A percentile compares a stretch with the other conserved stretches of the same genome.
phyloP scores from a whole-genome alignment of 2,888 invertebrate species.

The Adineta ricciae region DNA sequence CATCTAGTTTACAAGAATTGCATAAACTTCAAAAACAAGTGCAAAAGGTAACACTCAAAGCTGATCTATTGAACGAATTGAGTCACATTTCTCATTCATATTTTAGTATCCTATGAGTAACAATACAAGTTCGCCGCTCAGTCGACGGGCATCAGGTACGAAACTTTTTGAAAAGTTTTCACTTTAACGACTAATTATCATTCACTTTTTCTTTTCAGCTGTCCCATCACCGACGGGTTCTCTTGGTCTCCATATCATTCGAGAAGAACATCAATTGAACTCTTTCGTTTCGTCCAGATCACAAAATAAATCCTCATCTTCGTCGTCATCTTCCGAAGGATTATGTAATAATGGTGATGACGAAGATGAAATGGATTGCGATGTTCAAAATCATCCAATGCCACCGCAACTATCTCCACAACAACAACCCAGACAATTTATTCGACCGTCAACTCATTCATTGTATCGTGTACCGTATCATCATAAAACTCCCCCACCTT shows the following conservation, averaged over 20 bases:
- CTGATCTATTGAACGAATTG: no score
- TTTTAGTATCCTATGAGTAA: background rate
- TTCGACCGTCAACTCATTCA: background rate
- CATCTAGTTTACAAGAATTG: constrained; percentile 21
- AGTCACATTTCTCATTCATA: no score
- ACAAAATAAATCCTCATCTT: background rate
- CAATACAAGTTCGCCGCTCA: background rate
- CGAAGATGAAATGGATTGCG: background rate
- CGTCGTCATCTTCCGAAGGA: background rate
- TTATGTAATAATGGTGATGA: background rate
- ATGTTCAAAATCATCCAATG: background rate
- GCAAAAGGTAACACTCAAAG: no score
- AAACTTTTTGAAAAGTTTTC: background rate
- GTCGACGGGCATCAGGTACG: background rate
- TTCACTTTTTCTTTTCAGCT: background rate
- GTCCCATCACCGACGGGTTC: background rate
- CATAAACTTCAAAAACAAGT: constrained; percentile 13
- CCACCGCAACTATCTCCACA: background rate
- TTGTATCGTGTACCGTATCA: background rate
- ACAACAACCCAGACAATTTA: background rate
- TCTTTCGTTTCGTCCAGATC: background rate
- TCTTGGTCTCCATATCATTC: background rate
- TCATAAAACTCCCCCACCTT: background rate
- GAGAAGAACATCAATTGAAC: background rate
- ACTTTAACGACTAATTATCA: background rate